These are phyloP conservation scores for Orussus abietinus DNA, from an alignment of 1,140 invertebrate genomes.

Conservation along the genomic window DNA sequence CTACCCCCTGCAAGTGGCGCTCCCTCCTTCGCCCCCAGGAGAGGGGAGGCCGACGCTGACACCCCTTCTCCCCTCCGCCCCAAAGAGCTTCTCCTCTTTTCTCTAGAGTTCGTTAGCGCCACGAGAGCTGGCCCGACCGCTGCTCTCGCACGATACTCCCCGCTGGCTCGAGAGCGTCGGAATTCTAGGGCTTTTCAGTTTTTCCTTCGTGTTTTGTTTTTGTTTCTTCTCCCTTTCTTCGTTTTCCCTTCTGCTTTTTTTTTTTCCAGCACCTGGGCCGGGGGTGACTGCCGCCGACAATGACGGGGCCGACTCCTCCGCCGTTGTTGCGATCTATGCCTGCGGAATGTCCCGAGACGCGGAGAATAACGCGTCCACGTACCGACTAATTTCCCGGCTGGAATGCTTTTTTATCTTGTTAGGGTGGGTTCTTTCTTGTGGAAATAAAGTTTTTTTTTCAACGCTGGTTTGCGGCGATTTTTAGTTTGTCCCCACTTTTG, in stretches of 20 bases:
- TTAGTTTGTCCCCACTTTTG: too few species aligned
- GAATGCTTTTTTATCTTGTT: too few species aligned
- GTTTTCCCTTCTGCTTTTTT: conserved; percentile 1
- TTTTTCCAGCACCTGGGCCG: conserved; percentile 13
- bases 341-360: too few species aligned
- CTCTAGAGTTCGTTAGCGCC: neutral
- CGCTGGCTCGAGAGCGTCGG: conserved; percentile 3
- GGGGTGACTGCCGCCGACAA: too few species aligned
- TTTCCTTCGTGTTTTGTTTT: neutral
- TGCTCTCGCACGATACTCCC: neutral
- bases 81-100: conserved; percentile 1
- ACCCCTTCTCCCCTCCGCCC: conserved; percentile 9
- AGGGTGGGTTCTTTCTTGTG: too few species aligned
- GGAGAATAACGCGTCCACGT: too few species aligned
- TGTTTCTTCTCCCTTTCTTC: neutral
- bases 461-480: too few species aligned
- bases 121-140: neutral
- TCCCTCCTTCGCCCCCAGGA: conserved; percentile 7
- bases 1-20: conserved; percentile 7
- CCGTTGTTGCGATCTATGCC: too few species aligned
- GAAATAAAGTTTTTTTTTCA: too few species aligned
- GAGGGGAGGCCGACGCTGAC: too few species aligned
- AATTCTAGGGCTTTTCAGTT: neutral
- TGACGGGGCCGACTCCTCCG: too few species aligned
- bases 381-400: too few species aligned